Conservation (phyloP, 2,113 vertebrate species). For the Trematomus loennbergii region DNA sequence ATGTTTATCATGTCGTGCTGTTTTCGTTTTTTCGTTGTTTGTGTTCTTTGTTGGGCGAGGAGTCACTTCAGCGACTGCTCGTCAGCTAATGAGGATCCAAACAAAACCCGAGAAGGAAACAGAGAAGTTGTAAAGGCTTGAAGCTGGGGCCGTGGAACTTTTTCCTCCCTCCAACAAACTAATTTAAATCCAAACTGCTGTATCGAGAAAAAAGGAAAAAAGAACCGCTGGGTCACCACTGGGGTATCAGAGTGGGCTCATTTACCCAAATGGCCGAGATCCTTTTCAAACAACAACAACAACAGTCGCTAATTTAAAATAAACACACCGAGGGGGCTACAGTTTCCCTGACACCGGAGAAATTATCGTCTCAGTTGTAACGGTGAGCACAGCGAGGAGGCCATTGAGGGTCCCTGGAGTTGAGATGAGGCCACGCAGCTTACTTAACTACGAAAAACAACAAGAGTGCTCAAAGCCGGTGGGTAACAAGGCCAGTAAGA, state of each 20-base stretch:
- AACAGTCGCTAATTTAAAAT: slow-evolving; percentile 51
- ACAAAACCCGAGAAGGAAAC: slow-evolving; percentile 19
- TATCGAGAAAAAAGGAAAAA: slow-evolving; percentile 1
- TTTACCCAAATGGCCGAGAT: slow-evolving; percentile 40
- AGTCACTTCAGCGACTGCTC: slow-evolving; percentile 17
- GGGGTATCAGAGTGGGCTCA: slow-evolving; percentile 30
- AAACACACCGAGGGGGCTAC: slow-evolving; percentile 36
- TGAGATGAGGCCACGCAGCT: slow-evolving; percentile 52
- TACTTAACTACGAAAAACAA: slow-evolving; percentile 58
- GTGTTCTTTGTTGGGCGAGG: slow-evolving; percentile 12
- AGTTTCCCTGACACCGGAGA: slow-evolving; percentile 53
- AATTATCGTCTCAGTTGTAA: slow-evolving; percentile 30
- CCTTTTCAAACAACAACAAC: slow-evolving; percentile 55
- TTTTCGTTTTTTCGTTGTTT: slow-evolving; percentile 18
- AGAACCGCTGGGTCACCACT: slow-evolving; percentile 27
- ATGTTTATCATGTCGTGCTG: not conserved
- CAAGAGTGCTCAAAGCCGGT: slow-evolving; percentile 32
- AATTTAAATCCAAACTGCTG: slow-evolving; percentile 50
- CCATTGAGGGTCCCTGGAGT: not conserved
- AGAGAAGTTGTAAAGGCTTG: slow-evolving; percentile 16
- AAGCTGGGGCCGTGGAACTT: slow-evolving; percentile 19
- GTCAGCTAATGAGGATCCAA: slow-evolving; percentile 58
- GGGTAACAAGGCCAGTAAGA: slow-evolving; percentile 62
- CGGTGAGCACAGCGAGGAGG: slow-evolving; percentile 16
- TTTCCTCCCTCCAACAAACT: slow-evolving; percentile 47